Percentiles rank a stretch among this genome's conserved stretches.
Evolutionary conservation across 2,888 invertebrate genomes (phyloP).

Genomic region (Dryomyza anilis): DNA sequence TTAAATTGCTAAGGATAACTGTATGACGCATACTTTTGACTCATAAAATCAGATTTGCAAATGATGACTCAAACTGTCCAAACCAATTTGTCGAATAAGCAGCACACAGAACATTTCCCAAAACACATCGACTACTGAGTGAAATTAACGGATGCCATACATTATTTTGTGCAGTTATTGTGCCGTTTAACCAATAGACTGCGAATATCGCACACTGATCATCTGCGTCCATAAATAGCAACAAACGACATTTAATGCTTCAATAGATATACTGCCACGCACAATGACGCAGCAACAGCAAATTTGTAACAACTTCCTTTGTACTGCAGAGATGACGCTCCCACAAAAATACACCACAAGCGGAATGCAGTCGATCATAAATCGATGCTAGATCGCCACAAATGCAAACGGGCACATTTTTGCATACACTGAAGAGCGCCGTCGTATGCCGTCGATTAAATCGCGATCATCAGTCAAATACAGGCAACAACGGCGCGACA

Average conservation of each 20-base stretch:
- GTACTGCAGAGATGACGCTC: slow-evolving; percentile 3
- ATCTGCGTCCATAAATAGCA: slow-evolving; percentile 41
- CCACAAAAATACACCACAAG: no score
- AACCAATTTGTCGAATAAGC: no score
- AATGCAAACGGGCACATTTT: not conserved
- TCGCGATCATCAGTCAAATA: slow-evolving; percentile 59
- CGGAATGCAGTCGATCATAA: slow-evolving; percentile 18
- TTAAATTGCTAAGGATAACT: no score
- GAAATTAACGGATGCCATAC: no score
- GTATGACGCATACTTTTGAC: no score
- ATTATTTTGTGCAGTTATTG: no score
- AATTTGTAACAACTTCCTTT: not conserved
- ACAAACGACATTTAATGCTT: slow-evolving; percentile 41
- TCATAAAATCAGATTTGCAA: no score
- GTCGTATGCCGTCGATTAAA: slow-evolving; percentile 51
- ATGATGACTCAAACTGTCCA: no score
- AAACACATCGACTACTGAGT: no score
- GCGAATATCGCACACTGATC: slow-evolving; percentile 35
- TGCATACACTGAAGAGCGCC: no score
- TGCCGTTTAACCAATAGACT: slow-evolving; percentile 22
- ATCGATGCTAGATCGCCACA: slow-evolving; percentile 5
- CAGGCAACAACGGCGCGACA: not conserved
- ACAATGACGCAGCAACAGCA: slow-evolving; percentile 1
- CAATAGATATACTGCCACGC: slow-evolving; percentile 23
- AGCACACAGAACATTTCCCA: no score